phyloP scores from a whole-genome alignment of 2,888 invertebrate species.

The Leptopterna dolabrata region DNA sequence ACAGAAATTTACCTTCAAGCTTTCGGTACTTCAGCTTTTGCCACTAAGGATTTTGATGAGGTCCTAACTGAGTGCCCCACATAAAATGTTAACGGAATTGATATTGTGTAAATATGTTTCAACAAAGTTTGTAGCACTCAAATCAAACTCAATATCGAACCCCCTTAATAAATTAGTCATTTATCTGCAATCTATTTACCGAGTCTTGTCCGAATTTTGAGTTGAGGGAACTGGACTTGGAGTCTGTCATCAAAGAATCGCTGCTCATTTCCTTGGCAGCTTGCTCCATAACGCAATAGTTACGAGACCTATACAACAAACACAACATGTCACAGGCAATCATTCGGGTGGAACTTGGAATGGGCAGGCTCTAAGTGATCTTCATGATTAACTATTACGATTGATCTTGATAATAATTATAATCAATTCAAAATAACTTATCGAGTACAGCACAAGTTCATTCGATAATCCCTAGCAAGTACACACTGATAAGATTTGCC shows the following conservation, averaged over 20 bases:
- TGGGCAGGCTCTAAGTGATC: neutral
- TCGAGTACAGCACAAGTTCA: neutral
- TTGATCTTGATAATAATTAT: neutral
- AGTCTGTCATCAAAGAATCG: slow-evolving; percentile 85
- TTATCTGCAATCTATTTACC: slow-evolving; percentile 67
- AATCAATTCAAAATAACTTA: neutral
- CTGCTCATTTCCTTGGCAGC: slow-evolving; percentile 69
- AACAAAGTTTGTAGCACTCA: too few relatives aligned
- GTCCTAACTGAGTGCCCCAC: too few relatives aligned
- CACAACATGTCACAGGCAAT: neutral
- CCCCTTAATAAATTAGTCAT: too few relatives aligned
- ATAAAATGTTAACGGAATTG: too few relatives aligned
- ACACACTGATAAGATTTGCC: neutral
- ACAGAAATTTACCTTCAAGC: too few relatives aligned
- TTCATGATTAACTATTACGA: neutral
- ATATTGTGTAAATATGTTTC: too few relatives aligned
- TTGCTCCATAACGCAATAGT: slow-evolving; percentile 14
- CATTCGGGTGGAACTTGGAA: too few relatives aligned
- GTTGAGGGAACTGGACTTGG: slow-evolving; percentile 86
- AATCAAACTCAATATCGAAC: too few relatives aligned
- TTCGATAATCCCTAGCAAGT: neutral
- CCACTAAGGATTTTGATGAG: too few relatives aligned
- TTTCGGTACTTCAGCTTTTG: too few relatives aligned
- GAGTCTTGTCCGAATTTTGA: slow-evolving; percentile 86
- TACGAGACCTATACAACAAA: neutral